Conservation (phyloP, 2,113 vertebrate genomes). For the Scomber colias region DNA sequence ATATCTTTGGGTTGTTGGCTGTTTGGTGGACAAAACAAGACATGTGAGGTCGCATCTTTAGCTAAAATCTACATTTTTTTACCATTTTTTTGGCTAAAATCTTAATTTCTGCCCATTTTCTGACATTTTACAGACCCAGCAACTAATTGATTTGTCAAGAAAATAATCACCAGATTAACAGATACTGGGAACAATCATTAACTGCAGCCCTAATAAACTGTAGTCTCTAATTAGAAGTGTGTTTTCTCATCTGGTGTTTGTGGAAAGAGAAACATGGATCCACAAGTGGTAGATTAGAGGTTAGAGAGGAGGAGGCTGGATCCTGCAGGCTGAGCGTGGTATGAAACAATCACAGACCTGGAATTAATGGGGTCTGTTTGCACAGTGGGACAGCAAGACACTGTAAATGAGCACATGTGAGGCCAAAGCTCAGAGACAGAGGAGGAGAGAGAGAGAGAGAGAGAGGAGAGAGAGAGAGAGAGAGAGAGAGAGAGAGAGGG, state of each 20-base stretch:
- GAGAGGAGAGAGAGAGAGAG: background rate
- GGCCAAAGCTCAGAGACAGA: constrained; percentile 24
- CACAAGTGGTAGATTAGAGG: background rate
- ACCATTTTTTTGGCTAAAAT: too few relatives aligned
- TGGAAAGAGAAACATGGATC: background rate
- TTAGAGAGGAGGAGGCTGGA: constrained; percentile 4
- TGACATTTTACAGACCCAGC: too few relatives aligned
- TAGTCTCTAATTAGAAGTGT: background rate
- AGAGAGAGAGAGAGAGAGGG: background rate
- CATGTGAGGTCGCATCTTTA: too few relatives aligned
- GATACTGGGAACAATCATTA: too few relatives aligned
- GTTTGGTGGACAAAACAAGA: too few relatives aligned
- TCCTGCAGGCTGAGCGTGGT: constrained; percentile 25
- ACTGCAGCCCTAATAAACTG: too few relatives aligned
- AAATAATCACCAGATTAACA: too few relatives aligned
- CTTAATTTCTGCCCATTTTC: too few relatives aligned
- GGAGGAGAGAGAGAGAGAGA: background rate
- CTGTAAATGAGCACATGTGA: constrained; percentile 53
- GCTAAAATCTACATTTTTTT: too few relatives aligned
- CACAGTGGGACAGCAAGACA: constrained; percentile 50
- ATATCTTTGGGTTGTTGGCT: too few relatives aligned
- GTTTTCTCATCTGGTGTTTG: constrained; percentile 6
- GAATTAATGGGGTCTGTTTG: constrained; percentile 78
- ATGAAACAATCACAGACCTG: constrained; percentile 64
- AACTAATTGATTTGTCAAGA: too few relatives aligned